A percentile compares a stretch with the other conserved stretches of the same genome.
phyloP scores from a whole-genome alignment of 1,140 invertebrate species.

The Trichonephila clavata region DNA sequence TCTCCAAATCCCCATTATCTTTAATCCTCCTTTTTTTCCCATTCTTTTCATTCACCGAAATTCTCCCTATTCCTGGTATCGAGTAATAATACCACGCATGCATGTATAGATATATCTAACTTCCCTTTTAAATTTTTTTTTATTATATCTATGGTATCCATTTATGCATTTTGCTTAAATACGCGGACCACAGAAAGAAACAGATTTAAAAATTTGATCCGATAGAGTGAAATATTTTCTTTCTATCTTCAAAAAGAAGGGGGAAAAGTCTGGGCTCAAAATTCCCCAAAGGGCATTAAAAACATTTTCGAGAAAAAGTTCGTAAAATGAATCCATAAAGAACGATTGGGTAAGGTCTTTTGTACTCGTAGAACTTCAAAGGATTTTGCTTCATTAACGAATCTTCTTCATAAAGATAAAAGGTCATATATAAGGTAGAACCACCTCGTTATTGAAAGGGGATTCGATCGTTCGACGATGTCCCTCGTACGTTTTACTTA shows the following conservation, averaged over 20 bases:
- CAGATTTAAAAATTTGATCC: slow-evolving; percentile 14
- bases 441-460: slow-evolving; percentile 33
- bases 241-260: background rate
- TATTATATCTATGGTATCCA: background rate
- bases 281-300: slow-evolving; percentile 23
- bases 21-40: background rate
- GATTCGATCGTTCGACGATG: slow-evolving; percentile 6
- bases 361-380: slow-evolving; percentile 19
- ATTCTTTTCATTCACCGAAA: background rate
- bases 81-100: background rate
- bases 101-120: background rate
- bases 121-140: background rate
- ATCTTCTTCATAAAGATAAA: slow-evolving; percentile 32
- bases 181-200: background rate
- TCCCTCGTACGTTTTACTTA: slow-evolving; percentile 26
- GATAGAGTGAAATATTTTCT: slow-evolving; percentile 7
- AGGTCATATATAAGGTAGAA: slow-evolving; percentile 20
- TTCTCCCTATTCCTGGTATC: background rate
- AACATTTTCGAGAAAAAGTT: slow-evolving; percentile 23
- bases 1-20: background rate
- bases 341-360: slow-evolving; percentile 17
- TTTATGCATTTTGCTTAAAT: background rate
- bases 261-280: background rate
- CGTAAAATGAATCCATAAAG: slow-evolving; percentile 34
- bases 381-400: slow-evolving; percentile 26